Evolutionary conservation across 1,140 invertebrate species (phyloP).

Genomic region (Saccostrea echinata): DNA sequence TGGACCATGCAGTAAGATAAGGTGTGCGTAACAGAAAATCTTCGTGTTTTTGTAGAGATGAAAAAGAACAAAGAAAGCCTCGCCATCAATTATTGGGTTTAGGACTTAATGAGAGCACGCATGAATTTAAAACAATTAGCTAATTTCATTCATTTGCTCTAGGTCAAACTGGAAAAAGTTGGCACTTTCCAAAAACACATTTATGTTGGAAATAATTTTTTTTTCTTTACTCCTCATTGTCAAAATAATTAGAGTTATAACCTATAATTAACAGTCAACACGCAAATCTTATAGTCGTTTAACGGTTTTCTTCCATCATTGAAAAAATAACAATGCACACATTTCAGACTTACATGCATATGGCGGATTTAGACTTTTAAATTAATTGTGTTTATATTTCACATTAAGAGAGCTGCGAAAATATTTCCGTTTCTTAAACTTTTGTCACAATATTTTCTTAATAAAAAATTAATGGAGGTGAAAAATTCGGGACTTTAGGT

Average conservation of each 20-base stretch:
- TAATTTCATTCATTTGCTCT: background rate
- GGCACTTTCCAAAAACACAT: too few relatives aligned
- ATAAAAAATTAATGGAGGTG: too few relatives aligned
- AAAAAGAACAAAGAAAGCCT: background rate
- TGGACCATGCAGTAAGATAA: background rate
- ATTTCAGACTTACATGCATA: background rate
- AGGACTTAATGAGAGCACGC: background rate
- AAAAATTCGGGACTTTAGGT: too few relatives aligned
- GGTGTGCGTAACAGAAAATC: background rate
- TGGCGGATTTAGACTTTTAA: background rate
- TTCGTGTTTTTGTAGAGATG: background rate
- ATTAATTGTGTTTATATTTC: background rate
- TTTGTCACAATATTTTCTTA: background rate
- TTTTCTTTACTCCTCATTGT: background rate
- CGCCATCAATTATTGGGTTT: background rate
- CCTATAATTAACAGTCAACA: background rate
- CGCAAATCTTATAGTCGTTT: background rate
- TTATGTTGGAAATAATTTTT: too few relatives aligned
- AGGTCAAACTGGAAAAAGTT: background rate
- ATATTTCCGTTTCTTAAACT: background rate
- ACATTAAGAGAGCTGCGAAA: background rate
- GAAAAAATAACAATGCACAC: background rate
- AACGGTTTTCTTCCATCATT: background rate
- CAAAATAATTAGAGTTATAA: background rate
- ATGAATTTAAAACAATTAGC: background rate